phyloP scores from a whole-genome alignment of 2,113 vertebrate species.

The Pluvianellus socialis region DNA sequence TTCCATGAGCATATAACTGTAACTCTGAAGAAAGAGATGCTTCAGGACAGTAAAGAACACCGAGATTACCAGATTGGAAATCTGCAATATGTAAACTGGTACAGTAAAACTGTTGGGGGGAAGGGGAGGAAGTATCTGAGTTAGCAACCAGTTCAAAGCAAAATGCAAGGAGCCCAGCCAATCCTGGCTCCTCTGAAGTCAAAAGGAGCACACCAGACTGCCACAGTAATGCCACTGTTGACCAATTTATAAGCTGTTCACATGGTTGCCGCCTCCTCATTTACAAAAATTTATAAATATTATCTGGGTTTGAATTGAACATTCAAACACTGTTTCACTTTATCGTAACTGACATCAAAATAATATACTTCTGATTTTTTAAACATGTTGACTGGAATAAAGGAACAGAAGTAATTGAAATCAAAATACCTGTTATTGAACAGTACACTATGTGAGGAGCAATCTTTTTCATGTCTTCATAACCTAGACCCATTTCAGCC shows the following conservation, averaged over 20 bases:
- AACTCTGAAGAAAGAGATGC: not conserved
- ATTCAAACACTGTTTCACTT: not conserved
- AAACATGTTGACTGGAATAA: not conserved
- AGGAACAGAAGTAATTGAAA: not conserved
- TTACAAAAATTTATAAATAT: no score
- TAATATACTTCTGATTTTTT: not conserved
- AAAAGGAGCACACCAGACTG: not conserved
- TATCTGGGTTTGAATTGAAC: not conserved
- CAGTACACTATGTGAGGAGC: conserved; percentile 90
- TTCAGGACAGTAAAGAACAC: not conserved
- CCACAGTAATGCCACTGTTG: not conserved
- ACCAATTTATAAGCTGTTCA: not conserved
- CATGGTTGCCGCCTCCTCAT: not conserved
- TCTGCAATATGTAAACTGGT: not conserved
- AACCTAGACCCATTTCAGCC: conserved; percentile 84
- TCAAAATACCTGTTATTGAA: conserved; percentile 89
- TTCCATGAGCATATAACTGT: not conserved
- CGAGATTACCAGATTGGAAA: not conserved
- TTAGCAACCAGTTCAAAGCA: not conserved
- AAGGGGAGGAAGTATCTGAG: no score
- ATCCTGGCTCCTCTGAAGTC: not conserved
- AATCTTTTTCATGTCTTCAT: conserved; percentile 78
- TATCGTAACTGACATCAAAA: not conserved
- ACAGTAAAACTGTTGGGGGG: not conserved
- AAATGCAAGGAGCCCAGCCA: not conserved